phyloP scores from a whole-genome alignment of 2,113 vertebrate species.

The Pteruthius melanotis region DNA sequence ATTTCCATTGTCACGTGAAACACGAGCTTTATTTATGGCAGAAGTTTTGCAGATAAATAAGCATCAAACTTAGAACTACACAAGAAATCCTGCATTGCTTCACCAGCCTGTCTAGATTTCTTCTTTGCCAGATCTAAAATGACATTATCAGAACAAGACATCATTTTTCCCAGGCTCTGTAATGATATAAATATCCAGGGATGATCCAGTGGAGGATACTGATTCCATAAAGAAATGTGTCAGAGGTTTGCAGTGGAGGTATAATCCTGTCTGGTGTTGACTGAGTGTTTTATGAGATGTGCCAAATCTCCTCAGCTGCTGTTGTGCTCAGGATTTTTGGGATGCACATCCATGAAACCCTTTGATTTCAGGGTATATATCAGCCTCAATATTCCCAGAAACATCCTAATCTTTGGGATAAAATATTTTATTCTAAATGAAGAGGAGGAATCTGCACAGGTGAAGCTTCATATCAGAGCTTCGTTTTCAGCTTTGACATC shows the following conservation, averaged over 20 bases:
- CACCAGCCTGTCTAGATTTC: neutral
- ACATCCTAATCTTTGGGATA: neutral
- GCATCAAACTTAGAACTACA: neutral
- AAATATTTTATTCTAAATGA: neutral
- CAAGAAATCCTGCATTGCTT: neutral
- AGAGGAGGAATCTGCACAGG: neutral
- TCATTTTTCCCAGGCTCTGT: neutral
- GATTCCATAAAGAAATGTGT: neutral
- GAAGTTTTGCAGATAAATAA: neutral
- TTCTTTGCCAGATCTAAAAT: neutral
- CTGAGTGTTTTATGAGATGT: neutral
- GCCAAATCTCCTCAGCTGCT: neutral
- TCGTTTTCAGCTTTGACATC: neutral
- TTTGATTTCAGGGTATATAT: neutral
- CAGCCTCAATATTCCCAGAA: neutral
- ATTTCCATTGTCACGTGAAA: neutral
- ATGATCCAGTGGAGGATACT: neutral
- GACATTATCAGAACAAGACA: neutral
- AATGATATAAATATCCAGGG: neutral
- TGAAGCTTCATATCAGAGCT: neutral
- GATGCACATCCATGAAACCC: neutral
- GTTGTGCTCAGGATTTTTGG: neutral
- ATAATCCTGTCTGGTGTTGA: neutral
- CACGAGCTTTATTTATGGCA: neutral
- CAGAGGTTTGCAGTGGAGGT: neutral